Evolutionary conservation across 2,797 vertebrate species (phyloP).

Genomic region (Sitta carolinensis): DNA sequence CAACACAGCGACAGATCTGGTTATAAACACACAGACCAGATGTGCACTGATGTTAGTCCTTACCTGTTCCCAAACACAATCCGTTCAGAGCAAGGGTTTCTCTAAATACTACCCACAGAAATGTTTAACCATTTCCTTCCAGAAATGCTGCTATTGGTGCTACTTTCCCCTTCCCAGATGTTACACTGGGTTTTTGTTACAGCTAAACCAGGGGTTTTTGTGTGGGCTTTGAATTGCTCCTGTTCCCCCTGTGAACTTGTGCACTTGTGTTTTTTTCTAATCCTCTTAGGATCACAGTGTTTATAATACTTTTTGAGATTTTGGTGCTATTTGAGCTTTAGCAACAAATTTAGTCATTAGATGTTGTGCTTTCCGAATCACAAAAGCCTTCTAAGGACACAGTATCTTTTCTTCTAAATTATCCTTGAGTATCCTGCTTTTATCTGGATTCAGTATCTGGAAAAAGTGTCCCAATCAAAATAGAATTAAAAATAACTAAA

Average conservation of each 20-base stretch:
- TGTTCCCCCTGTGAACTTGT: not conserved
- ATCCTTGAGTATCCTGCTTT: not conserved
- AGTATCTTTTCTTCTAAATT: slow-evolving; percentile 13
- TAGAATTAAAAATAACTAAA: slow-evolving; percentile 53
- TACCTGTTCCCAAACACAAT: not conserved
- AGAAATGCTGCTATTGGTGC: not conserved
- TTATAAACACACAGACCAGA: not conserved
- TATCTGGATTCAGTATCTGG: slow-evolving; percentile 11
- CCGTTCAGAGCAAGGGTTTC: not conserved
- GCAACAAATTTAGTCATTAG: slow-evolving; percentile 21
- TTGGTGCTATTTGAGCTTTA: slow-evolving; percentile 9
- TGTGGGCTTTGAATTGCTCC: not conserved
- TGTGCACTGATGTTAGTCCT: not conserved
- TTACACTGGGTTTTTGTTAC: fast-evolving
- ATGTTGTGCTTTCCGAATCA: not conserved
- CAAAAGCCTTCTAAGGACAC: slow-evolving; percentile 31
- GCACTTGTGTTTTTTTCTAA: not conserved
- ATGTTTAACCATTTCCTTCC: not conserved
- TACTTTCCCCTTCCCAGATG: not conserved
- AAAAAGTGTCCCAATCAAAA: slow-evolving; percentile 15
- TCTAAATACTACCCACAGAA: not conserved
- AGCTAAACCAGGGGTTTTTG: not conserved
- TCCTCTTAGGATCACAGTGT: slow-evolving; percentile 22
- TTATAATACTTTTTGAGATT: slow-evolving; percentile 1
- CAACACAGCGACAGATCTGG: not conserved